Base-by-base conservation (phyloP, 2,888 invertebrate genomes). In the Patella pellucida region DNA sequence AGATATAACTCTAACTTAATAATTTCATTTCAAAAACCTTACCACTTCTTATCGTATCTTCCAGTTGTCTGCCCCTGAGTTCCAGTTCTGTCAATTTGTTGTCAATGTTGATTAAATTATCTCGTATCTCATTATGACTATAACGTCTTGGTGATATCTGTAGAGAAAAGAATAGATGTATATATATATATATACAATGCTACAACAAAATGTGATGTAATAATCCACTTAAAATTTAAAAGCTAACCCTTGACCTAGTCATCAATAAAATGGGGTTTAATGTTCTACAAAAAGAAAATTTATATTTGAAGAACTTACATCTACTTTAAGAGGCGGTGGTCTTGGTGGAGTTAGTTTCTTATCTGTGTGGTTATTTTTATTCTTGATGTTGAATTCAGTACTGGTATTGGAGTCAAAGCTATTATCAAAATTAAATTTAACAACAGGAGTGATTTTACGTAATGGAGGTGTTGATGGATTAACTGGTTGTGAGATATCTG, bases 81-180 rank as follows among this genome's bases (percentile, higher is more conserved):
- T 97, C 97, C 72, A 97, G 92, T 23, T 96, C 96, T 82, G 95
- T 95, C 88, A 96, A 95, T 89, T 97, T 96, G 71, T 95, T 93
- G 90, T 97, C 97, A 82, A 98, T 95, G 85, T 93, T 93, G 82
- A 95, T 94, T 81, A 97, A 92, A 88, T 97, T 92, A 75, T 92
- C 89, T 84, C 93, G 92, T 62, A 94, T 92, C 75, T 93, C 92
- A 76, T 92, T 91, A 78, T 93, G 90, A 0, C 93, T 93, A 86
- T 93, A 16, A 56, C 71, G 52, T 19, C 75, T 56, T 16, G 73
- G 78, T 19, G 62, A 62, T 62, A 62, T 62, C 62, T 62, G 23
- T 23, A 23, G 23, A 11, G 41, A 7, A 71, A 31, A 73, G 12
- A 3, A 69, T n/a, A 50, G 14, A 50, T 16, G 69, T 4, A 31